Base-by-base conservation (phyloP, 2,113 vertebrate species). In the Poecile atricapillus region DNA sequence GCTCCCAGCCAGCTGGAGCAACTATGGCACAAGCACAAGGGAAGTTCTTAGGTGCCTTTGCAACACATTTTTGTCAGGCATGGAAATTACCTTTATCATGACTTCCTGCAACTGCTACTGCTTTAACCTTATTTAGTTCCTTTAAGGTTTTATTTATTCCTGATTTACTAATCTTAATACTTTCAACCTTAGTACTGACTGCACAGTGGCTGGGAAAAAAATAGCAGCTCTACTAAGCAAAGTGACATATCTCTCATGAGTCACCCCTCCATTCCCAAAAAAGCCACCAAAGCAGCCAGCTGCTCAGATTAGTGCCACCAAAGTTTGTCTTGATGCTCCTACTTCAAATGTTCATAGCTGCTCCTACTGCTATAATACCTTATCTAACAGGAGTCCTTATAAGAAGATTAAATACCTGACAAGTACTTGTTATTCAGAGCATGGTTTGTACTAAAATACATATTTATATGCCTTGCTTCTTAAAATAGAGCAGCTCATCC, bases 381-480 rank as follows among this genome's bases (percentile, higher is more conserved):
- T 49, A 85, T 67, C 35, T 67, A 84, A 81, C 17, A 79, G 28
- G 13, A 94, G 46, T 87, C 77, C 46, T 11, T 24, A 15, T 85
- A 89, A 92, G 63, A 73, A 91, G 65, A 83, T 87, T 79, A 91
- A 89, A 87, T 58, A 93, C 50, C 62, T 83, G 52, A 89, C 87
- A 75, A 9, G 2, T 35, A 75, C 31, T 90, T 78, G 53, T 75
- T 93, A 93, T 63, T 78, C 49, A 80, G 46, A 58, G 31, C 39
- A 20, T 49, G 39, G 27, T 39, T 77, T 13, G 1, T 30, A 63
- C 50, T 85, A 75, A 92, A 44, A 89, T 68, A 86, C 16, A 5
- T 65, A 80, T 35, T 60, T 78, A 56, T 63, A 37, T 68, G 62
- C 49, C 71, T 87, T 90, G 55, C 27, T 87, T 24, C 60, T 79